These are phyloP conservation scores for Copidosoma aretas DNA, from an alignment of 2,888 invertebrate species.

Conservation along the genomic window DNA sequence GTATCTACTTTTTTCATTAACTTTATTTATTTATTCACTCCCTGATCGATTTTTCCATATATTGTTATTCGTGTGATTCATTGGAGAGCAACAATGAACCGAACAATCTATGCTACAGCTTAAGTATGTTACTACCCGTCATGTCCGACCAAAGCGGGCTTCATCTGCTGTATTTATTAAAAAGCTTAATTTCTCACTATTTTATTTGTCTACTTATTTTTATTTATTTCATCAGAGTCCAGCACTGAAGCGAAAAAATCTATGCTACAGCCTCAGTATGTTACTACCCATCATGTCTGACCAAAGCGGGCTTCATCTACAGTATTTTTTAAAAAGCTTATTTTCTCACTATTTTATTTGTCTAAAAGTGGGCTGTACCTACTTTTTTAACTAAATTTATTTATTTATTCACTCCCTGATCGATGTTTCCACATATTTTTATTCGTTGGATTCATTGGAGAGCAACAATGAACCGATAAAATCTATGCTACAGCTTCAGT, in stretches of 20 bases:
- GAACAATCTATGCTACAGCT: background rate
- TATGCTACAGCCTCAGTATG: background rate
- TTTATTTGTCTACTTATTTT: too few relatives aligned
- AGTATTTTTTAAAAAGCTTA: background rate
- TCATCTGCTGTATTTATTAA: background rate
- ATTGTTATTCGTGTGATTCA: too few relatives aligned
- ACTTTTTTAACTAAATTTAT: too few relatives aligned
- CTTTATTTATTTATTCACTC: too few relatives aligned
- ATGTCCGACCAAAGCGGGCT: conserved; percentile 3
- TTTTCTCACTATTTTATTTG: background rate
- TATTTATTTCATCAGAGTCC: too few relatives aligned
- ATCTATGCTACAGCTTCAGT: background rate
- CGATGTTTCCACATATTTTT: too few relatives aligned
- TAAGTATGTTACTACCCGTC: background rate
- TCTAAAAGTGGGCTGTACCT: too few relatives aligned
- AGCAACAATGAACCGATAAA: background rate
- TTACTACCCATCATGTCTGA: background rate
- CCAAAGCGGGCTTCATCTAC: background rate
- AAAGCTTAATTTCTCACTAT: background rate
- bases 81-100: background rate
- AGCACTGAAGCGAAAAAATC: background rate
- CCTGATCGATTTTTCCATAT: too few relatives aligned
- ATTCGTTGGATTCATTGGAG: too few relatives aligned
- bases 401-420: too few relatives aligned
- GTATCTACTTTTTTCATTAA: too few relatives aligned